These are phyloP conservation scores for Aurelia sp. DNA, from an alignment of 30 jellyfish, hydroid and myxozoan genomes.

Conservation along the genomic window DNA sequence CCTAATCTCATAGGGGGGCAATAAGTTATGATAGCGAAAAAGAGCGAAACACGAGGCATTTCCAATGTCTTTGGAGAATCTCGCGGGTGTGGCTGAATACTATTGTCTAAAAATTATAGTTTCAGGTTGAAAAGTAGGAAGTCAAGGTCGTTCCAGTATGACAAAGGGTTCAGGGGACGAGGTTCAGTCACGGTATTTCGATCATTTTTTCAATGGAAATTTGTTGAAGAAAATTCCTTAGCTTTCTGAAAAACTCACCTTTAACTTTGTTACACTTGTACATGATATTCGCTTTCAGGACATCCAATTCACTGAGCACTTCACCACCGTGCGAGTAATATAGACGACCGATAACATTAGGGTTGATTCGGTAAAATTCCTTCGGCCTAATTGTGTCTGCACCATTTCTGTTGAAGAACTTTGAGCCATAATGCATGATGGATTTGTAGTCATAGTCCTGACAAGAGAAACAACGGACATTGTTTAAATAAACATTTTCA, in stretches of 20 bases:
- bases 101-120: no score
- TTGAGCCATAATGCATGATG: conserved; percentile 97
- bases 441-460: conserved; percentile 93
- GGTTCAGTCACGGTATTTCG: no score
- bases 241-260: conserved; percentile 40
- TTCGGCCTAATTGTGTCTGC: conserved; percentile 85
- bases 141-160: no score
- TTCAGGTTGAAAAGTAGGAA: no score
- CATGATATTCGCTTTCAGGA: conserved; percentile 88
- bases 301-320: conserved; percentile 82
- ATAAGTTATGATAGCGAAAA: no score
- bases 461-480: background rate
- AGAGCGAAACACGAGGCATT: no score
- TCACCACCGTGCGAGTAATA: conserved; percentile 87
- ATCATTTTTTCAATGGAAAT: no score
- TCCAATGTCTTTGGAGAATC: no score
- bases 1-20: no score
- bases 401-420: conserved; percentile 91
- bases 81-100: no score
- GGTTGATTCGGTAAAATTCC: conserved; percentile 58
- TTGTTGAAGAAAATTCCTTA: no score
- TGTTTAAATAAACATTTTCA: background rate
- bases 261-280: conserved; percentile 80
- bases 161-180: no score
- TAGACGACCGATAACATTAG: conserved; percentile 77